A percentile compares a stretch with the other conserved stretches of the same genome.
Conservation (phyloP, 2,113 vertebrate species). For the sheep (Ovis aries) region DNA sequence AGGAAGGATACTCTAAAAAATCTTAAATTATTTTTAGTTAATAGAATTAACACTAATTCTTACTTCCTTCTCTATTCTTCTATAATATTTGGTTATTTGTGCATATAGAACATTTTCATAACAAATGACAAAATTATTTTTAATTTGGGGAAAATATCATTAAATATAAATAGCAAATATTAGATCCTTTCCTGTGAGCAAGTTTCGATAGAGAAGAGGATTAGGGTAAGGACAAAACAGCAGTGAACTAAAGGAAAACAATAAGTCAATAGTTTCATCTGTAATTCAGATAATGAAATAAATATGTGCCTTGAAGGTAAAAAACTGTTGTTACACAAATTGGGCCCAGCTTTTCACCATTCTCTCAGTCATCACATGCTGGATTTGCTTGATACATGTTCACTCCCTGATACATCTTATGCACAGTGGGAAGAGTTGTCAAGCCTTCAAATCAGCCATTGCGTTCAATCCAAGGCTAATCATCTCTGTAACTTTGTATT, state of each 20-base stretch:
- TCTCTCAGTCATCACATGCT: not conserved
- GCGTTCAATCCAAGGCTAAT: not conserved
- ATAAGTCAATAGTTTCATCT: not conserved
- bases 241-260: not conserved
- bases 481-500: not conserved
- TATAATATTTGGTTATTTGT: not conserved
- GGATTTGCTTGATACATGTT: not conserved
- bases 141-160: not conserved
- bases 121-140: constrained; percentile 20
- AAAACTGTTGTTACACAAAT: not conserved
- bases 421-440: not conserved
- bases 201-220: not conserved
- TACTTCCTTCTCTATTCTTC: constrained; percentile 18
- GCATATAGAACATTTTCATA: not conserved
- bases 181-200: not conserved
- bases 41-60: not conserved
- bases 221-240: not conserved
- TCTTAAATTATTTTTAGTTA: constrained; percentile 1
- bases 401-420: not conserved
- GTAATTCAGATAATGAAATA: not conserved
- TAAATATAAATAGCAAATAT: not conserved
- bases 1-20: not conserved
- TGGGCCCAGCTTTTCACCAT: not conserved
- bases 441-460: not conserved
- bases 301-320: not conserved